Percentiles rank a stretch among this genome's conserved stretches.
Conservation (phyloP, 2,888 invertebrate genomes). For the Cheilosia impressa region DNA sequence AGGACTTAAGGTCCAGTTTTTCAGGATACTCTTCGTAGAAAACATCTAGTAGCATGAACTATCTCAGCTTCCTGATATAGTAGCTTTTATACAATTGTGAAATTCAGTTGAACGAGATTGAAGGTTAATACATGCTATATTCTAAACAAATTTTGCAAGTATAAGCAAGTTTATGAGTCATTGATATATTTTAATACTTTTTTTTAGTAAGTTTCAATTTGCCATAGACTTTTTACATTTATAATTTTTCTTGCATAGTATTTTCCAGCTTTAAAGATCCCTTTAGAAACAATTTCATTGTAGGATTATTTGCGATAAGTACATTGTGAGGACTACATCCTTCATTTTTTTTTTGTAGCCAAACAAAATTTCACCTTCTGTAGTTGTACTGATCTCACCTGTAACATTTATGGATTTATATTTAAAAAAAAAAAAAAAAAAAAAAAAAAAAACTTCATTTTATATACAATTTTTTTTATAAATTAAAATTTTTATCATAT, state of each 20-base stretch:
- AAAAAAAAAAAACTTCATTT: no score
- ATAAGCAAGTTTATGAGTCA: not conserved
- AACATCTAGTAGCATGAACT: no score
- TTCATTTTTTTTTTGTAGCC: not conserved
- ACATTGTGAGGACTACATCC: not conserved
- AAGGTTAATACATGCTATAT: not conserved
- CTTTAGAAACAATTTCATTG: no score
- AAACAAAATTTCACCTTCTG: not conserved
- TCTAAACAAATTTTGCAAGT: not conserved
- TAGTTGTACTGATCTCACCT: not conserved
- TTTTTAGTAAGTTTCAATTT: not conserved
- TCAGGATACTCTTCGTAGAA: no score
- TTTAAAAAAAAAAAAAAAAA: not conserved
- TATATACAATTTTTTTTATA: not conserved
- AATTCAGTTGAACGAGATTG: no score
- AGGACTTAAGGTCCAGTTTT: not conserved
- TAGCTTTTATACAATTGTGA: no score
- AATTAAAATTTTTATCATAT: not conserved
- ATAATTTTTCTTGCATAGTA: no score
- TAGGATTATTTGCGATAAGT: not conserved
- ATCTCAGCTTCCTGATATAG: no score
- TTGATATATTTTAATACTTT: not conserved
- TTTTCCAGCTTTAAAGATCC: not conserved
- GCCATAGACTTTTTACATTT: not conserved
- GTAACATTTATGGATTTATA: not conserved